A percentile compares a stretch with the other conserved stretches of the same genome.
These are phyloP conservation scores for Glossophaga mutica DNA, from an alignment of 2,797 vertebrate genomes.

Conservation along the genomic window DNA sequence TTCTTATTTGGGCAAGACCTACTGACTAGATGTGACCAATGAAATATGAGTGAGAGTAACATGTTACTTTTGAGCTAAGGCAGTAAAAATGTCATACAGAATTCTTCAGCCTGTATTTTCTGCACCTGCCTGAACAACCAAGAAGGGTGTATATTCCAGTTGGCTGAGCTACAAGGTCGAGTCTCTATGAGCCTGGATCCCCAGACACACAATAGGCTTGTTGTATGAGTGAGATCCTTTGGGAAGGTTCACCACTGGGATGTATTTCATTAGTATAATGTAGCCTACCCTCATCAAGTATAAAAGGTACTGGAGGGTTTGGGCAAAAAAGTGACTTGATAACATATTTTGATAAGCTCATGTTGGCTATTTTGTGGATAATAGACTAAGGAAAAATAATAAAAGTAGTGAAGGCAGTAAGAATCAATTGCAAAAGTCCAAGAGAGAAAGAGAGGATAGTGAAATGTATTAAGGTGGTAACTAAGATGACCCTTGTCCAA, in stretches of 20 bases:
- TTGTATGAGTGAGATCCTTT: neutral
- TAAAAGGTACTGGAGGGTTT: neutral
- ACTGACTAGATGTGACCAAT: neutral
- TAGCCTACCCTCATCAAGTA: neutral
- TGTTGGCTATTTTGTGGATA: neutral
- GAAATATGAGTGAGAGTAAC: neutral
- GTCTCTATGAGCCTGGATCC: neutral
- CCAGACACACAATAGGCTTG: neutral
- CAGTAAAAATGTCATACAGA: neutral
- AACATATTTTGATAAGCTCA: neutral
- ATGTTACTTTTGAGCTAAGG: neutral
- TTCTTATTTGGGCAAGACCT: neutral
- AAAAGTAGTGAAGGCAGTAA: neutral
- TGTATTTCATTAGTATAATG: neutral
- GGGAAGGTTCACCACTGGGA: neutral
- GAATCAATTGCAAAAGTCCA: neutral
- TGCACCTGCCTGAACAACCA: neutral
- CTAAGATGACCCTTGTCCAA: neutral
- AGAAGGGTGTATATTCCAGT: neutral
- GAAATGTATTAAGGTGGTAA: neutral
- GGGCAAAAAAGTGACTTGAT: neutral
- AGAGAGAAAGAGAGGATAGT: neutral
- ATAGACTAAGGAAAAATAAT: neutral
- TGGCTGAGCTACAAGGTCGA: neutral
- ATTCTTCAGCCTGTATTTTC: neutral